Base-by-base conservation (phyloP, 1,140 invertebrate genomes). In the Trissolcus basalis region DNA sequence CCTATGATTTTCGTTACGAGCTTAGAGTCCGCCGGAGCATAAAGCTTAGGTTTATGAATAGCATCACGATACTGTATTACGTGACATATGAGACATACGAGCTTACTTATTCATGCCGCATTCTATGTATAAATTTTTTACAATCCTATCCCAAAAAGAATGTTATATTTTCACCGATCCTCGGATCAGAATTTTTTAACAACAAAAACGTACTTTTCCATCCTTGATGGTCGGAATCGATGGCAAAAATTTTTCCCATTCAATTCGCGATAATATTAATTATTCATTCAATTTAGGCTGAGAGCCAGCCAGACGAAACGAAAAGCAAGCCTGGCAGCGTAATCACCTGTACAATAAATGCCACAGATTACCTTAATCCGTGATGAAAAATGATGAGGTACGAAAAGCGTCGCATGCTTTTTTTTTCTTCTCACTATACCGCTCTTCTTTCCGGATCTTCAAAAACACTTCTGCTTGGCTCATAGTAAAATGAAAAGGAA, bases 1-100 rank as follows among this genome's bases (percentile, higher is more conserved):
- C 67, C 70, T 74, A 71, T 71, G 76, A 74, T 78, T 78, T 78
- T 78, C 76, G 70, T 78, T 78, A 74, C 67, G 61, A 78, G 61
- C 70, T 78, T 71, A 78, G 58, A 78, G 65, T 67, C 70, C 60
- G 56, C 16, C 70, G 61, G 35, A 78, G 70, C 76, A 78, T 78
- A 78, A 78, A 78, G 76, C 65, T 67, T 59, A 77, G 58, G 72
- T 72, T 70, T 77, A 77, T 71, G 48, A 63, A 63, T 51, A 70
- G 55, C 33, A 55, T 50, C 65, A 53, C 68, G 63, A 77, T 58
- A 70, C 54, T 70, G 45, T 59, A 65, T 59, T 61, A 54, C 49
- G 60, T 70, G 70, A 73, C 50, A 35, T 64, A 70, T 61, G 64
- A 32, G 73, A 69, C 69, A 63, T 50, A 33, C 58, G 11, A 68